phyloP scores from a whole-genome alignment of 1,140 invertebrate genomes.

The Panulirus ornatus region DNA sequence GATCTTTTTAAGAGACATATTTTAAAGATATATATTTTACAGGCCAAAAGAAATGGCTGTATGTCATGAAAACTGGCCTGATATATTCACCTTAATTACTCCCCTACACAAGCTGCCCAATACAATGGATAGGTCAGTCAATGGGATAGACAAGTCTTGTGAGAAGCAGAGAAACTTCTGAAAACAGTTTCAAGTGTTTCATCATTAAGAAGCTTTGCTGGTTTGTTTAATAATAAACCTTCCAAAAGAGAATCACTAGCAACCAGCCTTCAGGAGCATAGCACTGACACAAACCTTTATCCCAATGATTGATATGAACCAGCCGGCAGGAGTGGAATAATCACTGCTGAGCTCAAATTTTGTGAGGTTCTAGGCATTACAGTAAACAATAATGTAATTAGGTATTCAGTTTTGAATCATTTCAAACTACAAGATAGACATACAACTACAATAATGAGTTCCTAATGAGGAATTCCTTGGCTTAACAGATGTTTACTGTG shows the following conservation, averaged over 20 bases:
- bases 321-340: neutral
- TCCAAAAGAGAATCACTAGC: neutral
- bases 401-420: neutral
- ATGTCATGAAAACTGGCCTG: conserved; percentile 70
- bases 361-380: neutral
- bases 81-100: conserved; percentile 60
- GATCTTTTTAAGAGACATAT: conserved; percentile 49
- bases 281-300: neutral
- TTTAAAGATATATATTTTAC: conserved; percentile 27
- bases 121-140: conserved; percentile 17
- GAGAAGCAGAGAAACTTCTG: neutral
- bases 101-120: conserved; percentile 64
- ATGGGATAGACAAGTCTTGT: conserved; percentile 12
- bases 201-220: neutral
- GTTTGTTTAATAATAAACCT: neutral
- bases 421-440: conserved; percentile 8
- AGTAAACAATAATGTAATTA: neutral
- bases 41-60: conserved; percentile 73
- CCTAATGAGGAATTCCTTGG: neutral
- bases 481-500: neutral
- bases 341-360: conserved; percentile 47
- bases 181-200: neutral
- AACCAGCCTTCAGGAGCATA: neutral
- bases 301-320: conserved; percentile 9
- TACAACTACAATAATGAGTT: conserved; percentile 11